phyloP scores from a whole-genome alignment of 2,797 vertebrate species.

The Gorsachius magnificus region DNA sequence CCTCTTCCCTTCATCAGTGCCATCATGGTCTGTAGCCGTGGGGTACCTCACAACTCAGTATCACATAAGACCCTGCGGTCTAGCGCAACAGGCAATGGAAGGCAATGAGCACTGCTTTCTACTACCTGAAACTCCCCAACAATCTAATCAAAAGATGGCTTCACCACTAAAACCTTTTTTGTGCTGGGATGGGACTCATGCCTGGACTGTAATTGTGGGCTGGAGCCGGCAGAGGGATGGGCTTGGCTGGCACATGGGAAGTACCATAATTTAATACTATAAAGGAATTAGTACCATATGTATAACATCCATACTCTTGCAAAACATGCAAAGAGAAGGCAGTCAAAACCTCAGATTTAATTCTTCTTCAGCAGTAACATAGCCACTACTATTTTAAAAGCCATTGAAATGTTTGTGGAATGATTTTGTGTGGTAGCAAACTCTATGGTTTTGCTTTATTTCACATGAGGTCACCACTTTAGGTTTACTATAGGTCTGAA shows the following conservation, averaged over 20 bases:
- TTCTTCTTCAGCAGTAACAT: neutral
- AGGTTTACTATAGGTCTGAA: constrained; percentile 9
- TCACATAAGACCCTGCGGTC: neutral
- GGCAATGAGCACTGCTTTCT: neutral
- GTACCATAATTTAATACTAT: neutral
- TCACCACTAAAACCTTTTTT: neutral
- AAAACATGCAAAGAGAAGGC: neutral
- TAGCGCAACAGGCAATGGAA: neutral
- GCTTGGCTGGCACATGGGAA: neutral
- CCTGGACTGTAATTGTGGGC: neutral
- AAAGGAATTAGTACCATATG: neutral
- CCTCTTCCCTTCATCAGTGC: neutral
- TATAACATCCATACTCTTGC: neutral
- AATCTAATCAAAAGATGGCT: neutral
- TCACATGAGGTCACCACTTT: neutral
- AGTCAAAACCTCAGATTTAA: neutral
- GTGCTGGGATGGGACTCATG: neutral
- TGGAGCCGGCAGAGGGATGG: neutral
- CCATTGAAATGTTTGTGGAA: neutral
- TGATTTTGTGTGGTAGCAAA: neutral
- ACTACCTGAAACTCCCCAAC: neutral
- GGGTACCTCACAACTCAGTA: neutral
- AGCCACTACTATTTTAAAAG: neutral
- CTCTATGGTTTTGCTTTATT: neutral
- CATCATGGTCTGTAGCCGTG: neutral